Evolutionary conservation across 2,888 invertebrate species (phyloP), one percentile per base, ranked within the genome.

Genomic region (Xestia xanthographa): DNA sequence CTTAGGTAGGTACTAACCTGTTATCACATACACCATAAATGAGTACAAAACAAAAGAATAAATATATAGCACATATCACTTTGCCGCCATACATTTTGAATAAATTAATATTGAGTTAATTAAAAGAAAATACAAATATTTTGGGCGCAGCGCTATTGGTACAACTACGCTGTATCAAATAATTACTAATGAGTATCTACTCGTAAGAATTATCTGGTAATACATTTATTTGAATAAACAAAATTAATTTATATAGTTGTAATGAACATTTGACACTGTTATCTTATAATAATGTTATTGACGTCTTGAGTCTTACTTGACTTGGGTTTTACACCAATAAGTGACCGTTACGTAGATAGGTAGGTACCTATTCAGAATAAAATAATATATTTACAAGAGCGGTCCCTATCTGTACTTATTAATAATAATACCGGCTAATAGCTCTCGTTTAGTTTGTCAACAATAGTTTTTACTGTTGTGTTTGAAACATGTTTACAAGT

Each of bases 281-380:
- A 95, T 95, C 95, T 81, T 83, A n/a, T 71, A 82, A 77, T 83
- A 89, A 92, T 92, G 93, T 91, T 93, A 93, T 92, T 94, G 94
- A 95, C 94, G 91, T 92, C 87, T 80, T 56, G 68, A 60, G 53
- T 69, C 50, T 78, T 81, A 48, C 56, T 65, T 66, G 63, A 50
- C 87, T 85, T 82, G 79, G 86, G 84, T 87, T 79, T 85, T 82
- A 80, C 71, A 79, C 68, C 77, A 84, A 80, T 75, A 79, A 43
- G 34, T 84, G 68, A 45, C 50, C 45, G n/a, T 65, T 79, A 69
- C 58, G 67, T 84, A 74, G n/a, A 53, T n/a, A 43, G n/a, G 26
- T 56, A 56, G 5, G 5, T 74, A 72, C 26, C 20, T 74, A 43
- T 45, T 45, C 17, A 41, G 29, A 50, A 41, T 12, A 12, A 5